Base-by-base conservation (phyloP, 2,113 vertebrate genomes). In the Holacanthus passer region DNA sequence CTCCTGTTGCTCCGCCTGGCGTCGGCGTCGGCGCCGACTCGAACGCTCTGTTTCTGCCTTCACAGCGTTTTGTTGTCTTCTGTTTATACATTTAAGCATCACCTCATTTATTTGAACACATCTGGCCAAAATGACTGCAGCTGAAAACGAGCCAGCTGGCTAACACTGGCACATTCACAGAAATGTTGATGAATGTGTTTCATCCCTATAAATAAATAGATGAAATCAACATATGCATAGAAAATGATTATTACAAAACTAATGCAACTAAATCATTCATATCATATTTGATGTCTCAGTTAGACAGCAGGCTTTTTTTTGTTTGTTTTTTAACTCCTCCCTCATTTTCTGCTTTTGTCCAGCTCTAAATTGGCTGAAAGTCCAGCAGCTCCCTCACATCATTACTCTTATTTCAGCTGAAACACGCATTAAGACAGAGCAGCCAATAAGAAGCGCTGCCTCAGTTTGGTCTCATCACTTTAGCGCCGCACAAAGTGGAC, bases 401-500 rank as follows among this genome's bases (percentile, higher is more conserved):
- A 47, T 11, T 62, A 19, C 68, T 69, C 41, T 41, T 41, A 29
- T 50, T 56, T 47, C 35, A 68, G 55, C 22, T 41, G 80, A 75
- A 70, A 63, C 32, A 56, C 35, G 35, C 43, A 24, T 48, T 1
- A 3, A 56, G 45, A 48, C 52, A 2, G 29, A 66, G 13, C 37
- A 20, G 45, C 64, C 45, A 43, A 12, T 14, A 22, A 47, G 52
- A 19, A 60, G 8, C 20, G 0, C 37, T 16, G 81, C 72, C 41
- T 48, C 41, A 0, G 58, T 65, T 41, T 43, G 70, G 60, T 43
- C 17, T 59, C 72, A 5, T 39, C n/a, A 11, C 47, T 82, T 65
- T 72, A 68, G 69, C 72, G 35, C 37, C 50, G 10, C 74, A 48
- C 55, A 39, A 13, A 56, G 56, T 31, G 85, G 82, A 72, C 81